Conservation (phyloP, 64 coral and sea anemone species). For the Cladopsammia gracilis region DNA sequence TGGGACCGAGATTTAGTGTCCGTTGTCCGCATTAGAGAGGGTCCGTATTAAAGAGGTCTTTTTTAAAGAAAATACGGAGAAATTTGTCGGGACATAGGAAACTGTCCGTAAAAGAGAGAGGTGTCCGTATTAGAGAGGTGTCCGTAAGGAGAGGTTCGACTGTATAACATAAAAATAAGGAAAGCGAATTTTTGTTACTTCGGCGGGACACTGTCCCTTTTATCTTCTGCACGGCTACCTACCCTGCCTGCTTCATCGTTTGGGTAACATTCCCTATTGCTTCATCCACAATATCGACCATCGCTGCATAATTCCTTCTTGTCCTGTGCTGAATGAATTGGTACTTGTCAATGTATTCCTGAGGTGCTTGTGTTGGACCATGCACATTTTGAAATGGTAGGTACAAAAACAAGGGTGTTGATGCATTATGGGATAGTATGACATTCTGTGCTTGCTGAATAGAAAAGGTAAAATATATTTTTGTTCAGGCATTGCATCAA, state of each 20-base stretch:
- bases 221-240: neutral
- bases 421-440: constrained; percentile 30
- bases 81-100: too few relatives aligned
- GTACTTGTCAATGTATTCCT: constrained; percentile 35
- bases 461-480: neutral
- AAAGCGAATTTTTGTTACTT: neutral
- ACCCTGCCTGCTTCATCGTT: constrained; percentile 54
- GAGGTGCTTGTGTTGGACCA: constrained; percentile 49
- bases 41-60: too few relatives aligned
- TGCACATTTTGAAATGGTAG: constrained; percentile 73
- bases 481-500: too few relatives aligned
- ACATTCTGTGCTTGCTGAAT: constrained; percentile 46
- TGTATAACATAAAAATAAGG: neutral
- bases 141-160: too few relatives aligned
- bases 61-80: too few relatives aligned
- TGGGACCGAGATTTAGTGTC: too few relatives aligned
- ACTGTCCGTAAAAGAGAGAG: too few relatives aligned
- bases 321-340: neutral
- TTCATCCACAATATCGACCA: constrained; percentile 60
- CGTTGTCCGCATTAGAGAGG: too few relatives aligned
- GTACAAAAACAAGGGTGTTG: constrained; percentile 54
- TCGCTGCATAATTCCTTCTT: constrained; percentile 41
- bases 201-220: too few relatives aligned
- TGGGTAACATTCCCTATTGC: constrained; percentile 59
- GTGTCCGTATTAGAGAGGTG: too few relatives aligned